Conservation (phyloP, 2,888 invertebrate genomes). For the Drosophila diplacantha region DNA sequence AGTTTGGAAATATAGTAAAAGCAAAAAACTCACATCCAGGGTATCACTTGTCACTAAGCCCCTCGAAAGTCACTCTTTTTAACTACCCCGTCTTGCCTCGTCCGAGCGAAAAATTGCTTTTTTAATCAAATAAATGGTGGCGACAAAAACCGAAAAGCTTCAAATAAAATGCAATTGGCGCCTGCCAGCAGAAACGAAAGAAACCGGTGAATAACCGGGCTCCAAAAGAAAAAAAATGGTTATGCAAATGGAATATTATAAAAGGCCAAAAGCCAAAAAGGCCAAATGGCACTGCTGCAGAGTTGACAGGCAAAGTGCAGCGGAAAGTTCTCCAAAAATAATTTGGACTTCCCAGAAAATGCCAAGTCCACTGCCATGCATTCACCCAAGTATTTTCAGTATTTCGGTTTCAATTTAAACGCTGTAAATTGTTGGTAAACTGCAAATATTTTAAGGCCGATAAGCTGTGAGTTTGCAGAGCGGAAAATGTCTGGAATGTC, state of each 20-base stretch:
- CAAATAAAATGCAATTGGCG: conserved; percentile 33
- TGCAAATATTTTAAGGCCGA: background rate
- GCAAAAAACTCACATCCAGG: background rate
- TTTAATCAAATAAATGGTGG: conserved; percentile 49
- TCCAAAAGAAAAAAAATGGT: conserved; percentile 12
- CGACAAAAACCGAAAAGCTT: conserved; percentile 17
- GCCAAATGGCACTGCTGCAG: conserved; percentile 5
- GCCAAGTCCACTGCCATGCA: conserved; percentile 3
- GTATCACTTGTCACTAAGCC: background rate
- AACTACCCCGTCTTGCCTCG: conserved; percentile 6
- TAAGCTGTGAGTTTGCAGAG: conserved; percentile 1
- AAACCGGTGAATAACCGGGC: conserved; percentile 2
- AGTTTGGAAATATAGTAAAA: background rate
- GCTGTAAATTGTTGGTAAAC: background rate
- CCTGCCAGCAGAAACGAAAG: conserved; percentile 3
- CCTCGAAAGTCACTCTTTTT: background rate
- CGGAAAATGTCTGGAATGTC: conserved; percentile 7
- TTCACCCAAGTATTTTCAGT: background rate
- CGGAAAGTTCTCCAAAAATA: conserved; percentile 23
- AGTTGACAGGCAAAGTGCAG: conserved; percentile 10
- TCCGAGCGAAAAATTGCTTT: conserved; percentile 43
- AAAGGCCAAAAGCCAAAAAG: conserved; percentile 13
- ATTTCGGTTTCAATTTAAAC: conserved; percentile 11
- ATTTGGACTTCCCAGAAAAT: conserved; percentile 4
- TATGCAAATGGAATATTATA: conserved; percentile 52